phyloP scores from a whole-genome alignment of 2,113 vertebrate species.

The Lepus americanus region DNA sequence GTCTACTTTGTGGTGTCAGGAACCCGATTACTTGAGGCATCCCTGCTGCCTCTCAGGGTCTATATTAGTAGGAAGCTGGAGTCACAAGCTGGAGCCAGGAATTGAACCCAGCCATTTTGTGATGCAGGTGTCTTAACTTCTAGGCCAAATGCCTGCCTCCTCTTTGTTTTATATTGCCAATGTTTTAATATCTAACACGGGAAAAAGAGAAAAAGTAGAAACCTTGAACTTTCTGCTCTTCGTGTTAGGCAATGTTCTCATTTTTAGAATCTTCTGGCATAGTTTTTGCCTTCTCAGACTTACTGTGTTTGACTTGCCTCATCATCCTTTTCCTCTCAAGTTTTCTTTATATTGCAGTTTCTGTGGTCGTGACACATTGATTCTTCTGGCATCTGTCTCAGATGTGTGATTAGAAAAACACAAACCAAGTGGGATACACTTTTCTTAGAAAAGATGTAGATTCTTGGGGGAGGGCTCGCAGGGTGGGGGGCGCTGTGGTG shows the following conservation, averaged over 20 bases:
- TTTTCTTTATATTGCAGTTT: conserved; percentile 23
- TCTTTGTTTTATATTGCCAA: conserved; percentile 69
- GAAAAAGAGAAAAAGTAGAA: conserved; percentile 13
- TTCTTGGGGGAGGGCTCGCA: background rate
- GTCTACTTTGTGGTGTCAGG: too few species aligned
- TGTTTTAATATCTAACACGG: conserved; percentile 38
- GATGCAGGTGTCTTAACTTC: too few species aligned
- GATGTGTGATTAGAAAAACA: background rate
- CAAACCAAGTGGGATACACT: background rate
- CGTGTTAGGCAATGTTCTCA: background rate
- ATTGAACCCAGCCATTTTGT: too few species aligned
- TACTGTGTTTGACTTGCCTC: background rate
- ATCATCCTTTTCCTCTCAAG: background rate
- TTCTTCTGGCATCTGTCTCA: conserved; percentile 28
- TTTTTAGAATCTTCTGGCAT: background rate
- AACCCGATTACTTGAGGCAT: too few species aligned
- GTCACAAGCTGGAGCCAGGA: too few species aligned
- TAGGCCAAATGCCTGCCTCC: background rate
- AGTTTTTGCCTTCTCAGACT: background rate
- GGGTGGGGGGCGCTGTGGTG: too few species aligned
- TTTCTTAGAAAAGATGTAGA: conserved; percentile 32
- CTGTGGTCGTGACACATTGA: background rate
- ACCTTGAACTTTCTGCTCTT: conserved; percentile 32
- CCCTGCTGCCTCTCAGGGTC: too few species aligned
- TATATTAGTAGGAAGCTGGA: too few species aligned